A percentile compares a stretch with the other conserved stretches of the same genome.
Conservation (phyloP, 2,888 invertebrate genomes). For the Dorcus hopei region DNA sequence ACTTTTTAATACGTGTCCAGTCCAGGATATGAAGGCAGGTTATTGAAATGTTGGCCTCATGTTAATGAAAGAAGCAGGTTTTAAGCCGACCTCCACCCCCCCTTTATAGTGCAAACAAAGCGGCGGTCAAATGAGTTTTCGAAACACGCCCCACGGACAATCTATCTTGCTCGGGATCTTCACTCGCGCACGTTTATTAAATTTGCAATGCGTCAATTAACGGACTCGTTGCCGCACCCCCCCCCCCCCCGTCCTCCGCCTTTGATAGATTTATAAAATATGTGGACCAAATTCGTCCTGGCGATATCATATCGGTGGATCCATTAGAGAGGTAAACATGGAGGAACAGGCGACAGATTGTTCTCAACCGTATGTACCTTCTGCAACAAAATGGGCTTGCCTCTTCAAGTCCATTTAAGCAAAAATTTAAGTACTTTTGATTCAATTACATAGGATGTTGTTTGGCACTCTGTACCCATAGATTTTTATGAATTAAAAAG, state of each 20-base stretch:
- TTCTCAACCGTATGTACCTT: slow-evolving; percentile 23
- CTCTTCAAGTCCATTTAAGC: no score
- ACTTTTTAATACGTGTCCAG: slow-evolving; percentile 25
- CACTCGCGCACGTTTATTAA: slow-evolving; percentile 6
- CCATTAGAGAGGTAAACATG: slow-evolving; percentile 33
- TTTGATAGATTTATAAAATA: slow-evolving; percentile 1
- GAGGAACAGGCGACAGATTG: slow-evolving; percentile 34
- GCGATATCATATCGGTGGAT: slow-evolving; percentile 24
- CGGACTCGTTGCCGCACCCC: no score
- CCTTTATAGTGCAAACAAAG: slow-evolving; percentile 37
- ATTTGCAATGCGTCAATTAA: slow-evolving; percentile 1
- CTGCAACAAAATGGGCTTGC: not conserved
- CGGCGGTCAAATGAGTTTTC: slow-evolving; percentile 48
- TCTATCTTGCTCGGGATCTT: slow-evolving; percentile 27
- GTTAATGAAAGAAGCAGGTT: slow-evolving; percentile 49
- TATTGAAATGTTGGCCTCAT: slow-evolving; percentile 48
- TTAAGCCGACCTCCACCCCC: slow-evolving; percentile 37
- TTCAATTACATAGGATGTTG: no score
- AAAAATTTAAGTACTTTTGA: no score
- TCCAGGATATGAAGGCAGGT: slow-evolving; percentile 45
- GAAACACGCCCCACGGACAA: slow-evolving; percentile 31
- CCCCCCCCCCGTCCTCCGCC: not conserved
- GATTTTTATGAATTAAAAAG: no score
- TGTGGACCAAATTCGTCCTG: not conserved
- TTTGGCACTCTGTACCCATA: no score